phyloP scores from a whole-genome alignment of 1,140 invertebrate species.

The Papilio xuthus region DNA sequence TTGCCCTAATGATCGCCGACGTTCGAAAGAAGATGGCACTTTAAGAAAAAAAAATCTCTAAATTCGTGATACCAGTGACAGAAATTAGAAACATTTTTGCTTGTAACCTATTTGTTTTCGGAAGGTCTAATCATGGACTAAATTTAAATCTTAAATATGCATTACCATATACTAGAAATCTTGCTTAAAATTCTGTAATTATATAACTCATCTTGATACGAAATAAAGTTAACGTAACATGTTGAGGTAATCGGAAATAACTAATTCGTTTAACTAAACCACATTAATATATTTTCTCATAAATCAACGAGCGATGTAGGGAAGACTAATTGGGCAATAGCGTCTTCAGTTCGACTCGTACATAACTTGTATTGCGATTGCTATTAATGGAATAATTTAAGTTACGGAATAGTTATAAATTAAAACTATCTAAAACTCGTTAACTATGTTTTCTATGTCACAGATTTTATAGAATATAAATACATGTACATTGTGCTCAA shows the following conservation, averaged over 20 bases:
- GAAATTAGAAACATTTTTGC: too few species aligned
- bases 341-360: background rate
- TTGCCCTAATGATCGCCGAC: too few species aligned
- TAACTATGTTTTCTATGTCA: background rate
- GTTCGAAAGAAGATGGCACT: too few species aligned
- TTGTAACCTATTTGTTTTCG: too few species aligned
- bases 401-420: background rate
- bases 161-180: background rate
- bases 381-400: constrained; percentile 3
- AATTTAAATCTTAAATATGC: background rate
- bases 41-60: too few species aligned
- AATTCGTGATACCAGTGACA: too few species aligned
- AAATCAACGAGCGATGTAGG: background rate
- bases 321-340: constrained; percentile 1
- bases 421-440: background rate
- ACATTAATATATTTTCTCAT: background rate
- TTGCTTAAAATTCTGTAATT: background rate
- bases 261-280: background rate
- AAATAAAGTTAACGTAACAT: background rate
- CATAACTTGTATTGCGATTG: background rate
- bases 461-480: background rate
- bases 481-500: background rate
- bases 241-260: background rate
- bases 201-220: background rate
- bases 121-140: background rate